phyloP scores from a whole-genome alignment of 2,113 vertebrate genomes.

The Rhinopithecus roxellana region DNA sequence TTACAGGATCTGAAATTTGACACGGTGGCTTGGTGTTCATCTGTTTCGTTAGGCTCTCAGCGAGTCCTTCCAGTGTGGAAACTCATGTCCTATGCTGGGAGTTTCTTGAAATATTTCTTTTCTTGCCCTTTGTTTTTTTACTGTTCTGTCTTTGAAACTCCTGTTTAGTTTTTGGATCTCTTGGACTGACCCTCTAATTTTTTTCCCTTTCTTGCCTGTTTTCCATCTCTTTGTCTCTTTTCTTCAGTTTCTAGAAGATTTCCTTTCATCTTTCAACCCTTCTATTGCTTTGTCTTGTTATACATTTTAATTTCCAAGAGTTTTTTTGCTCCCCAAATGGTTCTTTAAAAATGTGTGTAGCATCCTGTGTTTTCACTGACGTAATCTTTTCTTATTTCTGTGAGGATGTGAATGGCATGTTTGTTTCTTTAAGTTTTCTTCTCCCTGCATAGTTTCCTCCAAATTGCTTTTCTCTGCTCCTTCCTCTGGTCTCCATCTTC shows the following conservation, averaged over 20 bases:
- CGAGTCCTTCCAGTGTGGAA: not conserved
- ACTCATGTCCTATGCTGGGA: not conserved
- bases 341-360: not conserved
- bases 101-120: not conserved
- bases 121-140: not conserved
- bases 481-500: not conserved
- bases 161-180: not conserved
- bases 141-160: not conserved
- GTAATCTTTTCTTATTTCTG: not conserved
- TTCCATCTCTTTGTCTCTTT: constrained; percentile 14
- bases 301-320: constrained; percentile 7
- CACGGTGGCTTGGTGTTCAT: rapidly evolving
- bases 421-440: not conserved
- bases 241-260: not conserved
- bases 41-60: not conserved
- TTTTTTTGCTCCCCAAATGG: not conserved
- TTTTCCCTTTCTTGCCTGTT: not conserved
- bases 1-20: not conserved
- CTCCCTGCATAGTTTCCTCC: not conserved
- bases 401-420: not conserved
- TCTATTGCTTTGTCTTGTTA: not conserved
- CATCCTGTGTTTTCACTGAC: not conserved
- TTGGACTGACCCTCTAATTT: not conserved
- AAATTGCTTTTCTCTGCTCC: not conserved
- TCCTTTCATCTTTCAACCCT: not conserved